These are phyloP conservation scores for Echinarachnius parma DNA, from an alignment of 53 echinoderm and acorn worm genomes.

Conservation along the genomic window DNA sequence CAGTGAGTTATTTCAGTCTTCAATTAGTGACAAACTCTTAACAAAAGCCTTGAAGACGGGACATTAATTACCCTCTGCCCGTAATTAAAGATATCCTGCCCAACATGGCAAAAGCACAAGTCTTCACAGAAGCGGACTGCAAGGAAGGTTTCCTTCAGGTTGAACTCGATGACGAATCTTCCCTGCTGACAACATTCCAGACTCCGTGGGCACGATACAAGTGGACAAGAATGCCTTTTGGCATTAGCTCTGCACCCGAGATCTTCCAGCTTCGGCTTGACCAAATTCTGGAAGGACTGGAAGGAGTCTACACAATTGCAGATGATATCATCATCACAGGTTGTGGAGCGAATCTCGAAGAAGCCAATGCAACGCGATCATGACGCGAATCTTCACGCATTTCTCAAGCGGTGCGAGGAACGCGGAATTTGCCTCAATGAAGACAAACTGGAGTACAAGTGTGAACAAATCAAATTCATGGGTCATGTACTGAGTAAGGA, in stretches of 20 bases:
- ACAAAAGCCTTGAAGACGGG: too few relatives aligned
- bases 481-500: slow-evolving; percentile 17
- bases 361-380: slow-evolving; percentile 55
- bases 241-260: slow-evolving; percentile 41
- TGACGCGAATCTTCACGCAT: slow-evolving; percentile 26
- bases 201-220: slow-evolving; percentile 41
- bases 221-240: slow-evolving; percentile 54
- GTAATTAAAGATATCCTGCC: too few relatives aligned
- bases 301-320: slow-evolving; percentile 43
- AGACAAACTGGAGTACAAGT: slow-evolving; percentile 39
- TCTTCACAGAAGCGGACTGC: slow-evolving; percentile 32
- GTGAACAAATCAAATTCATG: slow-evolving; percentile 25
- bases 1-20: too few relatives aligned
- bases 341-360: slow-evolving; percentile 14
- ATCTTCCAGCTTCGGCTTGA: slow-evolving; percentile 41
- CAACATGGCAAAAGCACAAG: too few relatives aligned
- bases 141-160: slow-evolving; percentile 49
- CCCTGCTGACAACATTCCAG: slow-evolving; percentile 49
- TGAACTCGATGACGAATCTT: slow-evolving; percentile 43
- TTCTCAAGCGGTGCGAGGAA: slow-evolving; percentile 36
- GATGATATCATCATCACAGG: slow-evolving; percentile 52
- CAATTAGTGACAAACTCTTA: too few relatives aligned
- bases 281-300: slow-evolving; percentile 46
- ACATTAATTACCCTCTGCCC: too few relatives aligned
- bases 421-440: slow-evolving; percentile 15